phyloP scores from a whole-genome alignment of 2,888 invertebrate species.

The Drosophila anceps region DNA sequence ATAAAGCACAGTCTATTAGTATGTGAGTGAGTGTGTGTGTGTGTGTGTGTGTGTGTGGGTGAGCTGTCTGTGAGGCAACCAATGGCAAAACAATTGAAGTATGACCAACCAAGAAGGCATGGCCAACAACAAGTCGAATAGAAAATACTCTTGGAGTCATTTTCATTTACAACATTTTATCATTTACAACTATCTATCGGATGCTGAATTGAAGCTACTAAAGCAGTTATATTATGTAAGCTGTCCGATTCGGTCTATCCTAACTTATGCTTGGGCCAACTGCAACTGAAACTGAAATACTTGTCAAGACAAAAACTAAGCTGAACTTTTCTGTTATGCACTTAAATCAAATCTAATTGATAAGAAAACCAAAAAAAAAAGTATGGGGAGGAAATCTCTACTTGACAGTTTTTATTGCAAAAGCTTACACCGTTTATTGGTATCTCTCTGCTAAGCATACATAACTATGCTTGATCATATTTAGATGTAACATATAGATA shows the following conservation, averaged over 20 bases:
- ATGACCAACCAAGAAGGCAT: conserved; percentile 64
- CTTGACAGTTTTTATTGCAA: neutral
- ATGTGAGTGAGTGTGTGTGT: conserved; percentile 10
- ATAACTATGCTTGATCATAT: neutral
- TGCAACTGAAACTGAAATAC: no score
- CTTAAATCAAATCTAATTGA: neutral
- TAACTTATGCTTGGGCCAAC: no score
- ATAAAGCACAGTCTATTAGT: conserved; percentile 23
- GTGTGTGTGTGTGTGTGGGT: conserved; percentile 40
- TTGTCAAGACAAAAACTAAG: neutral
- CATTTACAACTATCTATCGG: neutral
- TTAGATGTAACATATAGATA: neutral
- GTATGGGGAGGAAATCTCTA: neutral
- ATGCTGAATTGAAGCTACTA: neutral
- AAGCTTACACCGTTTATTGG: neutral
- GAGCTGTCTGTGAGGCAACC: conserved; percentile 61
- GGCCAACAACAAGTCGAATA: neutral
- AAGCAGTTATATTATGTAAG: no score
- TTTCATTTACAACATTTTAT: neutral
- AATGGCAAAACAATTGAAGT: conserved; percentile 71
- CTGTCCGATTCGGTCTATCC: no score
- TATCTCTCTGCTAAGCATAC: neutral
- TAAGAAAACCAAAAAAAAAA: neutral
- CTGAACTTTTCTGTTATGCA: neutral
- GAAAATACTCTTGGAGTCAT: neutral